Percentiles rank a stretch among this genome's conserved stretches.
Evolutionary conservation across 2,113 vertebrate genomes (phyloP).

Genomic region (Gambusia affinis): DNA sequence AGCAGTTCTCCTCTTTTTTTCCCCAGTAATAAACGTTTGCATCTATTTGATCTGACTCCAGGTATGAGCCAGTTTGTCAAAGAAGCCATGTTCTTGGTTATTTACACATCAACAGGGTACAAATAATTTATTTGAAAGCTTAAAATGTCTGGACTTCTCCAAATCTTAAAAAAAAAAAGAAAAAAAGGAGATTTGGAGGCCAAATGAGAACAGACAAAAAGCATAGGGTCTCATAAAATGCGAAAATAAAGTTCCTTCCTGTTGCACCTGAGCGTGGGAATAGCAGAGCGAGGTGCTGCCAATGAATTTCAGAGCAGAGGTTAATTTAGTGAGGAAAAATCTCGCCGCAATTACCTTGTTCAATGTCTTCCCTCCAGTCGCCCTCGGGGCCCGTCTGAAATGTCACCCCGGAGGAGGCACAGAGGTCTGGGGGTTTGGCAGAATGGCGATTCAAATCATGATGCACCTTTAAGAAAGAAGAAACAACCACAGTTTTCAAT

Average conservation of each 20-base stretch:
- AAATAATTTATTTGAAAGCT: neutral
- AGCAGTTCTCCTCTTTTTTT: too few relatives aligned
- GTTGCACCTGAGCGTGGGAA: neutral
- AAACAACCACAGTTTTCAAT: constrained; percentile 65
- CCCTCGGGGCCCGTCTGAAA: constrained; percentile 80
- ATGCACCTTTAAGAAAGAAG: constrained; percentile 68
- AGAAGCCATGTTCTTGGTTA: neutral
- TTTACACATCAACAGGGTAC: neutral
- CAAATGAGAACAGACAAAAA: constrained; percentile 1
- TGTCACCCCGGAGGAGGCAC: constrained; percentile 77
- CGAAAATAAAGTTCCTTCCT: constrained; percentile 19
- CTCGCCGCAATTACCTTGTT: constrained; percentile 80
- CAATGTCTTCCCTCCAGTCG: constrained; percentile 70
- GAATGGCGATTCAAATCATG: constrained; percentile 52
- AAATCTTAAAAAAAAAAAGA: too few relatives aligned
- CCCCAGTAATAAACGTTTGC: too few relatives aligned
- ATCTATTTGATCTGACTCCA: too few relatives aligned
- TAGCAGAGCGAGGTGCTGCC: constrained; percentile 67
- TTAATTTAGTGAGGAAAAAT: constrained; percentile 82
- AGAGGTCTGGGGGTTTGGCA: constrained; percentile 53
- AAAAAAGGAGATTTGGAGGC: neutral
- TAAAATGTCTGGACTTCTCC: too few relatives aligned
- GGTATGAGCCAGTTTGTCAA: too few relatives aligned
- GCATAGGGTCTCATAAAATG: constrained; percentile 21
- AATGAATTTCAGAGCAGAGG: constrained; percentile 81